Conservation (phyloP, 2,113 vertebrate genomes). For the Atlantisia rogersi region DNA sequence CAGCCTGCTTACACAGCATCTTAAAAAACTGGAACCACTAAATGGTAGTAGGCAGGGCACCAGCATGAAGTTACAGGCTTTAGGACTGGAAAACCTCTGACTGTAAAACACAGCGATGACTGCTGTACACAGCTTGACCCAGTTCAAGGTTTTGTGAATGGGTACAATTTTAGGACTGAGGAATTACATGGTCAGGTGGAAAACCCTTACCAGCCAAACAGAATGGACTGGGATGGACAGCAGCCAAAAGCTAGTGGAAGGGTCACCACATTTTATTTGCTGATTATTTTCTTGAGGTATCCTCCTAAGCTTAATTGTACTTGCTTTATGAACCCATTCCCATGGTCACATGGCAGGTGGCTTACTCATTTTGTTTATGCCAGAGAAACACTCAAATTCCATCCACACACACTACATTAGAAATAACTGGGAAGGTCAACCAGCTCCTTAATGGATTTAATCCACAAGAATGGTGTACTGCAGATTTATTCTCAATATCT, state of each 20-base stretch:
- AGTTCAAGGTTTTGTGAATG: neutral
- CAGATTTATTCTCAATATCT: neutral
- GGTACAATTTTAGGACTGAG: neutral
- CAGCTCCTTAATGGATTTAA: neutral
- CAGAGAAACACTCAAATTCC: neutral
- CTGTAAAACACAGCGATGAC: neutral
- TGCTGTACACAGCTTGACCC: neutral
- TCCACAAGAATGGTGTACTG: neutral
- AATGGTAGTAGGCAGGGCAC: neutral
- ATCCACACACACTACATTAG: neutral
- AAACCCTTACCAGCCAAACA: neutral
- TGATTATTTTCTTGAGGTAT: neutral
- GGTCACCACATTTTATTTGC: neutral
- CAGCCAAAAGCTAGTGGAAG: neutral
- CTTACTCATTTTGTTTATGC: neutral
- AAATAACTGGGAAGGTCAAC: neutral
- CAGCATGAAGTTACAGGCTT: neutral
- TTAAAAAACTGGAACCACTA: neutral
- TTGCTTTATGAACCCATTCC: neutral
- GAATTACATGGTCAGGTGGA: neutral
- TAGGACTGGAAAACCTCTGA: neutral
- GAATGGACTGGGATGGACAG: neutral
- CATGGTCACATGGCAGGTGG: neutral
- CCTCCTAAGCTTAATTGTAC: neutral
- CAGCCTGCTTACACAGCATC: neutral